phyloP scores from a whole-genome alignment of 1,140 invertebrate genomes.

The Tenebrio molitor region DNA sequence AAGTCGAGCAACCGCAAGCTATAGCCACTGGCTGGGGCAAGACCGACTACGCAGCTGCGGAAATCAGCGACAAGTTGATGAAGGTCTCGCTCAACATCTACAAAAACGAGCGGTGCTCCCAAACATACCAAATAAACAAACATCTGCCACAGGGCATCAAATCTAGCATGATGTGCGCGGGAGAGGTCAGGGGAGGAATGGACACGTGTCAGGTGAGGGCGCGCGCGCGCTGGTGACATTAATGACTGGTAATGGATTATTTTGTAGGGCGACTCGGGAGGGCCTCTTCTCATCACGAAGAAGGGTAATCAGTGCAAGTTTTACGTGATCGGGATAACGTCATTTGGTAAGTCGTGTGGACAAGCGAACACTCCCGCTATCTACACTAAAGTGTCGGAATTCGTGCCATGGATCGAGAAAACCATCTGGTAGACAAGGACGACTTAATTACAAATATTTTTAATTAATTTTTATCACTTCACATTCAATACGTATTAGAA shows the following conservation, averaged over 20 bases:
- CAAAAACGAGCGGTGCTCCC: slow-evolving; percentile 70
- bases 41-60: slow-evolving; percentile 61
- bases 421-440: slow-evolving; percentile 57
- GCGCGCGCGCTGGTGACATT: background rate
- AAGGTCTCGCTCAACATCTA: slow-evolving; percentile 76
- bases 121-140: slow-evolving; percentile 65
- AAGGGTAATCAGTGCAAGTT: slow-evolving; percentile 70
- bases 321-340: slow-evolving; percentile 70
- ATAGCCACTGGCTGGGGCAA: slow-evolving; percentile 63
- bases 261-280: slow-evolving; percentile 76
- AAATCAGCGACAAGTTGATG: slow-evolving; percentile 74
- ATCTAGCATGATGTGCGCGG: slow-evolving; percentile 79
- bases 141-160: slow-evolving; percentile 70
- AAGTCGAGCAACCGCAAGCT: slow-evolving; percentile 45
- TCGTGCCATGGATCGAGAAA: slow-evolving; percentile 73
- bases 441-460: slow-evolving; percentile 13
- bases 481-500: slow-evolving; percentile 39
- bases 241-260: background rate
- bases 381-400: slow-evolving; percentile 72
- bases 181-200: slow-evolving; percentile 76
- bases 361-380: slow-evolving; percentile 69
- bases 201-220: slow-evolving; percentile 81
- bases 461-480: slow-evolving; percentile 35
- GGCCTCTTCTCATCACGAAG: slow-evolving; percentile 70
- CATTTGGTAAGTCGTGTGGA: slow-evolving; percentile 71